phyloP scores from a whole-genome alignment of 2,888 invertebrate genomes.

The Holacanthella duospinosa region DNA sequence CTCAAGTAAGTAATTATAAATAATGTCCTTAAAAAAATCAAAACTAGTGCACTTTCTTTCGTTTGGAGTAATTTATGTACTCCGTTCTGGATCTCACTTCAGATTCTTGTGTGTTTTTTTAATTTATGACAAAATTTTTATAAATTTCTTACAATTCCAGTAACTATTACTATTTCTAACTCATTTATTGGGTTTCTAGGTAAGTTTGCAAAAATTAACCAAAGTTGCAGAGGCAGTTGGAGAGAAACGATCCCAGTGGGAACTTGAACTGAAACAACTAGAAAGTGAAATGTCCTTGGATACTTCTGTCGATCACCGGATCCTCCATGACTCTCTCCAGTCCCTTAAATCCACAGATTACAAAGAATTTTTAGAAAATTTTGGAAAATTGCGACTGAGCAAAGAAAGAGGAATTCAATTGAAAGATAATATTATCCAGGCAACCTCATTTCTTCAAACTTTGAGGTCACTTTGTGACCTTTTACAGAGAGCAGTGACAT shows the following conservation, averaged over 20 bases:
- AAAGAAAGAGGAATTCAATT: background rate
- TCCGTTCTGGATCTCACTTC: no score
- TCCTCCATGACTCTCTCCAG: background rate
- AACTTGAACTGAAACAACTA: background rate
- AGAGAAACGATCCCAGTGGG: background rate
- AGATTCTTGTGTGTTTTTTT: no score
- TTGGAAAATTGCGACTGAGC: background rate
- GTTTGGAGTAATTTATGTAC: no score
- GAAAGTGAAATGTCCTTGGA: background rate
- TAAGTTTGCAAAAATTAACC: background rate
- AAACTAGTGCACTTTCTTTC: no score
- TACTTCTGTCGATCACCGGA: background rate
- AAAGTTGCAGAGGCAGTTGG: background rate
- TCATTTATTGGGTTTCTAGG: background rate
- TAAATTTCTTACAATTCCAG: no score
- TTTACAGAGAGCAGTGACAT: background rate
- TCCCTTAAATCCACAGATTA: background rate
- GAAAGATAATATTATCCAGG: background rate
- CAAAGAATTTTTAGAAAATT: background rate
- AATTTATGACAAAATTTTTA: no score
- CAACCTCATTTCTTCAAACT: background rate
- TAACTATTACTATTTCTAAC: background rate
- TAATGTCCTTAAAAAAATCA: no score
- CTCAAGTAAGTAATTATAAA: background rate
- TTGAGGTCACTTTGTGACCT: background rate